A percentile compares a stretch with the other conserved stretches of the same genome.
Conservation (phyloP, 37 sponge, comb jelly and placozoan genomes). For the Ephydatia muelleri region DNA sequence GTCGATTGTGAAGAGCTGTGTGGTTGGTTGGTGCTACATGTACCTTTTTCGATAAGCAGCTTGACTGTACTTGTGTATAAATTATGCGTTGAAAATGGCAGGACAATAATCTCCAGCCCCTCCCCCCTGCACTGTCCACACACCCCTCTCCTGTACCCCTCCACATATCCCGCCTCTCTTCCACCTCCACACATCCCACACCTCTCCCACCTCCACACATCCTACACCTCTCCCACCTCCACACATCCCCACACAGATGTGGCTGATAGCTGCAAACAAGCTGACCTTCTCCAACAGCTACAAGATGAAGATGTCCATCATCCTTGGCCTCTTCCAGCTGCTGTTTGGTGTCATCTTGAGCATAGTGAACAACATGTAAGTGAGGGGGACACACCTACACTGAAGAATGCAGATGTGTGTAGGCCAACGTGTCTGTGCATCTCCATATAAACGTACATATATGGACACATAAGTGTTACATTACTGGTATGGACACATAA, state of each 20-base stretch:
- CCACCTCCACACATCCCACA: not conserved
- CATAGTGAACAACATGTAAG: slow-evolving; percentile 79
- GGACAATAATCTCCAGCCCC: too few relatives aligned
- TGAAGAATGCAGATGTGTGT: too few relatives aligned
- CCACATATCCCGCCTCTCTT: not conserved
- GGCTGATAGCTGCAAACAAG: not conserved
- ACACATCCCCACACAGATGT: not conserved
- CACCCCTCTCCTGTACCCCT: not conserved
- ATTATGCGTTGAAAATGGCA: too few relatives aligned
- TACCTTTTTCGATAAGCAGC: too few relatives aligned
- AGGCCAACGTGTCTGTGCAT: not conserved
- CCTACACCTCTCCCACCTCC: not conserved
- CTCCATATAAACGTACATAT: not conserved
- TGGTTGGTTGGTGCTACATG: too few relatives aligned
- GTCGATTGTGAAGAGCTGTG: too few relatives aligned
- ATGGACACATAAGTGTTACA: too few relatives aligned
- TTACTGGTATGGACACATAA: too few relatives aligned
- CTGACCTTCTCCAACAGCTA: slow-evolving; percentile 60
- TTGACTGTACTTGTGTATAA: too few relatives aligned
- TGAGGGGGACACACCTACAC: not conserved
- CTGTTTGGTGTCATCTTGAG: slow-evolving; percentile 81
- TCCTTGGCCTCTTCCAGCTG: slow-evolving; percentile 80
- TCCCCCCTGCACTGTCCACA: too few relatives aligned
- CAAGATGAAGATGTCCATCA: slow-evolving; percentile 93
- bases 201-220: slow-evolving; percentile 8